Percentiles rank a stretch among this genome's conserved stretches.
These are phyloP conservation scores for Paramormyrops hopkinsi DNA, from an alignment of 2,797 vertebrate genomes.

Conservation along the genomic window DNA sequence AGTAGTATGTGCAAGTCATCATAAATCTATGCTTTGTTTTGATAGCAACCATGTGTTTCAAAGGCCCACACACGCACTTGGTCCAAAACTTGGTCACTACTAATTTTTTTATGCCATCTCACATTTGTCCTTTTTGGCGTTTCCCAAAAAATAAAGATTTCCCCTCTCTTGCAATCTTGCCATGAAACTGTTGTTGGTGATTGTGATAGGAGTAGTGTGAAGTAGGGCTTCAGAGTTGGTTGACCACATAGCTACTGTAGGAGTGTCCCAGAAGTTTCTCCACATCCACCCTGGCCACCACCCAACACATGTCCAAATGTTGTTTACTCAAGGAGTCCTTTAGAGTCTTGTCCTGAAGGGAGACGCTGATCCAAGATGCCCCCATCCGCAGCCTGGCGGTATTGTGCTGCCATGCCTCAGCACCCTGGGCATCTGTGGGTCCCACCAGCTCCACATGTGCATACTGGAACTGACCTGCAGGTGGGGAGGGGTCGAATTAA, in stretches of 20 bases:
- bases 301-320: conserved; percentile 64
- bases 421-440: conserved; percentile 30
- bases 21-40: not conserved
- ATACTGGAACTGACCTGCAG: conserved; percentile 69
- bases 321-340: conserved; percentile 59
- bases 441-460: conserved; percentile 52
- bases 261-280: conserved; percentile 61
- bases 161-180: not conserved
- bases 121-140: not conserved
- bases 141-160: not conserved
- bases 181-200: not conserved
- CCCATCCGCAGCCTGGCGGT: conserved; percentile 55
- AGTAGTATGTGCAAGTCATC: not conserved
- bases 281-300: conserved; percentile 63
- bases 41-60: not conserved
- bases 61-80: not conserved
- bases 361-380: conserved; percentile 47
- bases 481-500: not conserved
- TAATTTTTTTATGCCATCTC: not conserved
- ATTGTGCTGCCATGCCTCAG: conserved; percentile 33
- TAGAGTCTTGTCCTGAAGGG: conserved; percentile 64
- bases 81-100: not conserved
- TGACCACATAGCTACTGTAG: conserved; percentile 67
- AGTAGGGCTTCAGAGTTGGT: conserved; percentile 36
- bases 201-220: too few species aligned